These are phyloP conservation scores for Parauchenoglanis ngamensis DNA, from an alignment of 2,797 vertebrate species.

Conservation along the genomic window DNA sequence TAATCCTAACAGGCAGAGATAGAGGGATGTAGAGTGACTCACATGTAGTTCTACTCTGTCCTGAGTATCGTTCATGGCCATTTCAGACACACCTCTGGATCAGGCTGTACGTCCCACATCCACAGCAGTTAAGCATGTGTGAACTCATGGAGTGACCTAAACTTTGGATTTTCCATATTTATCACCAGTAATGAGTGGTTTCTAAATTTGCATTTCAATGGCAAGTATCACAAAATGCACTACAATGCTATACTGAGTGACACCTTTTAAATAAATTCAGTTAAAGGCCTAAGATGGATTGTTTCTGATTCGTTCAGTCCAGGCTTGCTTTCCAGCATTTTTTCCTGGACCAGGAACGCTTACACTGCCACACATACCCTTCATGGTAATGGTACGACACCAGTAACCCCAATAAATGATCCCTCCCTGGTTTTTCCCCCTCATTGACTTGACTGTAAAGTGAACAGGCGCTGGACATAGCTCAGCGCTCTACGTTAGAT, in stretches of 20 bases:
- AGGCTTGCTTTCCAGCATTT: background rate
- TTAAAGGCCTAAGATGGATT: background rate
- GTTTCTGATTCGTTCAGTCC: background rate
- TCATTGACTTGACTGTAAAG: constrained; percentile 21
- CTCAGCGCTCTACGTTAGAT: constrained; percentile 28
- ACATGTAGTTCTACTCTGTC: background rate
- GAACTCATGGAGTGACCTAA: background rate
- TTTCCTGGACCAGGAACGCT: background rate
- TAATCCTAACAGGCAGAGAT: constrained; percentile 56
- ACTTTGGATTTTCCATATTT: background rate
- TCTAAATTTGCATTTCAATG: background rate
- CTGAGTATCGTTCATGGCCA: background rate
- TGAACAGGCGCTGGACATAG: constrained; percentile 41
- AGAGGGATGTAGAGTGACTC: background rate
- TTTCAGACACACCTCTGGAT: constrained; percentile 23
- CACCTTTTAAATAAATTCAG: background rate
- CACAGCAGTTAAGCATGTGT: background rate
- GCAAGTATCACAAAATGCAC: background rate
- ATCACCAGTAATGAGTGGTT: background rate
- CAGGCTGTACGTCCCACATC: background rate
- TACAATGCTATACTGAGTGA: background rate
- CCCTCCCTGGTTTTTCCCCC: constrained; percentile 25
- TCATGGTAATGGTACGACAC: background rate
- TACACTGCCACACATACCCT: background rate
- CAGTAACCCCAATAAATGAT: constrained; percentile 22